These are phyloP conservation scores for Tenodera sinensis DNA, from an alignment of 2,888 invertebrate genomes.

Conservation along the genomic window DNA sequence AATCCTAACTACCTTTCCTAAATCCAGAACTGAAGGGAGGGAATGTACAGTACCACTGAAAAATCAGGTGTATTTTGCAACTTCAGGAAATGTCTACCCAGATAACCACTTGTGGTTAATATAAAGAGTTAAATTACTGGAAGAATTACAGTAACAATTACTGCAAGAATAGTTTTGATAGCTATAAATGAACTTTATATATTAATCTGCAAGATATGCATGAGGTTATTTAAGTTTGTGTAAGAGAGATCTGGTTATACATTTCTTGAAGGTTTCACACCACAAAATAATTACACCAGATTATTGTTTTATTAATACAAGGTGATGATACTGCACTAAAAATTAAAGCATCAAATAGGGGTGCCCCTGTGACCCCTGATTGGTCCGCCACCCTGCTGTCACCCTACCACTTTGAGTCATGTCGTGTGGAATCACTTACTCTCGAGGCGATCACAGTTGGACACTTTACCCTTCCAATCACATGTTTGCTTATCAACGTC, in stretches of 20 bases:
- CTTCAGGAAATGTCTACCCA: not conserved
- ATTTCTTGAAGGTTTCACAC: not conserved
- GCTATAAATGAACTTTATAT: not conserved
- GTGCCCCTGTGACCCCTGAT: not conserved
- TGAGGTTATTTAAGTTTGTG: too few relatives aligned
- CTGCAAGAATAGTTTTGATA: not conserved
- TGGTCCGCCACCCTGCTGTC: slow-evolving; percentile 24
- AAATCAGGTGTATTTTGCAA: not conserved
- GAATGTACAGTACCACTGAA: not conserved
- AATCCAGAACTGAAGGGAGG: not conserved
- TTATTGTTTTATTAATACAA: not conserved
- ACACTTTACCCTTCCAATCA: slow-evolving; percentile 98
- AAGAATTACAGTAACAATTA: too few relatives aligned
- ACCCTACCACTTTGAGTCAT: not conserved
- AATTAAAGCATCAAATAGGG: not conserved
- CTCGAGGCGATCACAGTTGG: slow-evolving; percentile 93
- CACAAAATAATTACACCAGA: not conserved
- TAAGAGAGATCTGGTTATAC: not conserved
- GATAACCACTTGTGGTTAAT: not conserved
- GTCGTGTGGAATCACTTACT: slow-evolving; percentile 62
- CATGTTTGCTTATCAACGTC: slow-evolving; percentile 97
- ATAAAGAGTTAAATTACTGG: not conserved
- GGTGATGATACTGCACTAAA: not conserved
- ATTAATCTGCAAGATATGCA: not conserved
- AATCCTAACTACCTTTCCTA: not conserved